phyloP scores from a whole-genome alignment of 2,797 vertebrate genomes.

The Lacerta viridis region DNA sequence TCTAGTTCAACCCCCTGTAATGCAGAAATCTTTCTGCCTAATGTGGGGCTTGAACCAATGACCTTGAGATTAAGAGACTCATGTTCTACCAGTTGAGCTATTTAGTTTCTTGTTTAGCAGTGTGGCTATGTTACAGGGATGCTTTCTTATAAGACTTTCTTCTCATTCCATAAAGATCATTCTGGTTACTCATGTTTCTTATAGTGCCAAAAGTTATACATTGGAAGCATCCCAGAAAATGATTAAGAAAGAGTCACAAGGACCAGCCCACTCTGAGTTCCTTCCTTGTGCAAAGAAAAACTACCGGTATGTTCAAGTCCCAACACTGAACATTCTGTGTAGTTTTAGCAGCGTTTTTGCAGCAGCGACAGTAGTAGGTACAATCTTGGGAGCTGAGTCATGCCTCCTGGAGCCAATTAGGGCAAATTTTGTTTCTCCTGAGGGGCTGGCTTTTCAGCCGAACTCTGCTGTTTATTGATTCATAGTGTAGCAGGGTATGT shows the following conservation, averaged over 20 bases:
- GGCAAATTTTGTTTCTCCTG: rapidly evolving
- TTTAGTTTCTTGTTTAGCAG: no score
- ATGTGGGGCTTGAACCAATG: no score
- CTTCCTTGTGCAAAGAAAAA: not conserved
- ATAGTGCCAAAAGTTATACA: not conserved
- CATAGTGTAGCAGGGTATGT: rapidly evolving
- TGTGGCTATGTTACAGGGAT: not conserved
- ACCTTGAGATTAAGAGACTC: no score
- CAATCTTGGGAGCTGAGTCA: constrained; percentile 21
- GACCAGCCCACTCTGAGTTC: rapidly evolving
- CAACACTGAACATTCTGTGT: not conserved
- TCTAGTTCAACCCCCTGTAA: no score
- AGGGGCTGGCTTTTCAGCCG: rapidly evolving
- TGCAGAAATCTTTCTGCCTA: no score
- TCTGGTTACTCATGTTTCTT: not conserved
- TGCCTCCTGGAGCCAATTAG: rapidly evolving
- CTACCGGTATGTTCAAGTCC: not conserved
- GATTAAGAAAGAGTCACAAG: constrained; percentile 9
- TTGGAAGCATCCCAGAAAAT: constrained; percentile 4
- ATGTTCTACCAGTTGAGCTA: no score
- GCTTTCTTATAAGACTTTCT: not conserved
- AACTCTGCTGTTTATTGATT: rapidly evolving
- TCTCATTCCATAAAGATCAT: not conserved
- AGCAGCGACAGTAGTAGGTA: not conserved
- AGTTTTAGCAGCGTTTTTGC: not conserved